A percentile compares a stretch with the other conserved stretches of the same genome.
Conservation (phyloP, 2,888 invertebrate genomes). For the Drosophila dives region DNA sequence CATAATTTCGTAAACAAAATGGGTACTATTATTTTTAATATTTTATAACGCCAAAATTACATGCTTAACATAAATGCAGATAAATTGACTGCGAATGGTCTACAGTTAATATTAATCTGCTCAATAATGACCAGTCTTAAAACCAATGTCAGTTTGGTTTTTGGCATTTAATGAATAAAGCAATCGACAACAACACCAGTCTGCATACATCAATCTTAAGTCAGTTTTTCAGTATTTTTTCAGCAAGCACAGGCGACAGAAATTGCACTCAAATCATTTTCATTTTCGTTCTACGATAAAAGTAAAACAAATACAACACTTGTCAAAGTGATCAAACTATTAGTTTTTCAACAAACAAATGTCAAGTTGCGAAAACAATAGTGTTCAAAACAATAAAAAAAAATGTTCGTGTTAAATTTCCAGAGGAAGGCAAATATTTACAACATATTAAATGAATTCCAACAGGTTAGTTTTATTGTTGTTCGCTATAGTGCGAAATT, state of each 20-base stretch:
- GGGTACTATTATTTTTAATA: background rate
- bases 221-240: slow-evolving; percentile 46
- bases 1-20: background rate
- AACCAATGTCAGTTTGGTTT: background rate
- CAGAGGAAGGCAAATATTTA: slow-evolving; percentile 14
- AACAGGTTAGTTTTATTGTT: slow-evolving; percentile 56
- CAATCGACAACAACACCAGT: background rate
- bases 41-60: no score
- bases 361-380: background rate
- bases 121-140: background rate
- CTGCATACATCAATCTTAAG: slow-evolving; percentile 20
- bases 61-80: no score
- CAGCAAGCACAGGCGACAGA: slow-evolving; percentile 17
- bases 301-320: slow-evolving; percentile 26
- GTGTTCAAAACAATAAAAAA: slow-evolving; percentile 17
- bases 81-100: background rate
- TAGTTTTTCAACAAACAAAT: background rate
- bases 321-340: slow-evolving; percentile 42
- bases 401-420: slow-evolving; percentile 9
- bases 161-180: background rate
- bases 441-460: slow-evolving; percentile 49
- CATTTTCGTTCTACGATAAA: slow-evolving; percentile 53
- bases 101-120: background rate
- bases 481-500: slow-evolving; percentile 3
- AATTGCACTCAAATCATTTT: slow-evolving; percentile 12